A percentile compares a stretch with the other conserved stretches of the same genome.
Evolutionary conservation across 64 coral and sea anemone genomes (phyloP).

Genomic region (Porites australiensis): DNA sequence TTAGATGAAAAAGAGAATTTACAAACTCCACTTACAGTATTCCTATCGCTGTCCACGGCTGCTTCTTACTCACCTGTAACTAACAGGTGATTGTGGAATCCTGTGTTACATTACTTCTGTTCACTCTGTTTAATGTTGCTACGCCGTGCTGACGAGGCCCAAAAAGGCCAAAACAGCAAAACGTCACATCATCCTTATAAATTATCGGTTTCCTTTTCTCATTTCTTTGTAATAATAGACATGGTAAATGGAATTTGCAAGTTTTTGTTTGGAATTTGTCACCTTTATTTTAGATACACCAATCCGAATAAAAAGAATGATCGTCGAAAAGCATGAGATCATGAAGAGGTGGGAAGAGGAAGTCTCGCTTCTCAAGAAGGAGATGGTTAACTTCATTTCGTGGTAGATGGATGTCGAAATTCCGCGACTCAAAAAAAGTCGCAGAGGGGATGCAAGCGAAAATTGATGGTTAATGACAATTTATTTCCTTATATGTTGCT

Average conservation of each 20-base stretch:
- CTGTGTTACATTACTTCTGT: background rate
- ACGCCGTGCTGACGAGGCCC: conserved; percentile 40
- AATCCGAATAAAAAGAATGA: conserved; percentile 2
- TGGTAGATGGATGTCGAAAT: background rate
- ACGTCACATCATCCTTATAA: background rate
- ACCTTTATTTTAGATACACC: background rate
- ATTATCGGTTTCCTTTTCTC: background rate
- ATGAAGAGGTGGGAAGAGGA: conserved; percentile 5
- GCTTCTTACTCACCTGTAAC: background rate
- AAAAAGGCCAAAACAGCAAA: conserved; percentile 28
- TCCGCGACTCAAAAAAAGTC: background rate
- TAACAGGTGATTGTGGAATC: background rate
- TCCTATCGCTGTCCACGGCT: conserved; percentile 25
- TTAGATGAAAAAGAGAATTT: background rate
- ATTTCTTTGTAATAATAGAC: background rate
- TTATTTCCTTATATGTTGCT: background rate
- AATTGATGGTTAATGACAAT: background rate
- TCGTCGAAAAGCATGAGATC: background rate
- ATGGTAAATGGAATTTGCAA: background rate
- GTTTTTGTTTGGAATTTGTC: background rate
- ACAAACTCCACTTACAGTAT: background rate
- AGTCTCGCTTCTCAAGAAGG: background rate
- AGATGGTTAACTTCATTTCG: background rate
- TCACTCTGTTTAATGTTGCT: conserved; percentile 1
- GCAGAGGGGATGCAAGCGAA: background rate